Percentiles rank a stretch among this genome's conserved stretches.
These are phyloP conservation scores for Polyodon spathula DNA, from an alignment of 2,113 vertebrate species.

Conservation along the genomic window DNA sequence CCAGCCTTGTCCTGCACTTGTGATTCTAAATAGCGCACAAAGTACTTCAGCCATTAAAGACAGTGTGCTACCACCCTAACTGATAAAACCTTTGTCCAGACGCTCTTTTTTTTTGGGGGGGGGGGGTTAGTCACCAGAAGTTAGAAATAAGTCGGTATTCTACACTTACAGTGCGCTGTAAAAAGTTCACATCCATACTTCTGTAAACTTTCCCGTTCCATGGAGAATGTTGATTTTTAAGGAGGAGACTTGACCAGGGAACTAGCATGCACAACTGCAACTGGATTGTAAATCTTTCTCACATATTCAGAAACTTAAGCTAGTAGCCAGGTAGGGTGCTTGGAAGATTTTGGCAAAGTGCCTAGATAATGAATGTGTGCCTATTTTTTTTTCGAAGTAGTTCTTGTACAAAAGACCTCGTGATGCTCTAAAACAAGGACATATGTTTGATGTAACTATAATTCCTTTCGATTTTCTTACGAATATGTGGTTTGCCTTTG, in stretches of 20 bases:
- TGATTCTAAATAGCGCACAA: conserved; percentile 11
- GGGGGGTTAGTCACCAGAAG: conserved; percentile 9
- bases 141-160: conserved; percentile 16
- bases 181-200: conserved; percentile 25
- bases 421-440: conserved; percentile 18
- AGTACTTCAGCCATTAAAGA: conserved; percentile 6
- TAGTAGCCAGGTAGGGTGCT: conserved; percentile 72
- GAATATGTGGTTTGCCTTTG: background rate
- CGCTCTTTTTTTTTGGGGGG: conserved; percentile 6
- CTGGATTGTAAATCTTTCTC: conserved; percentile 48
- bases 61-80: conserved; percentile 9
- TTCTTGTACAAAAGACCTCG: conserved; percentile 38
- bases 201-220: conserved; percentile 39
- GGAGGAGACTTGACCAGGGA: conserved; percentile 50
- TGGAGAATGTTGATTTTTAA: conserved; percentile 39
- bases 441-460: no score
- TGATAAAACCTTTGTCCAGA: conserved; percentile 14
- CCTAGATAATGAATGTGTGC: conserved; percentile 62
- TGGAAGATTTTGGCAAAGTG: conserved; percentile 67
- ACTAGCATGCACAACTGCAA: conserved; percentile 54
- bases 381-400: conserved; percentile 45
- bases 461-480: background rate
- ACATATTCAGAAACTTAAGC: conserved; percentile 61
- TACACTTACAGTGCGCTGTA: conserved; percentile 26
- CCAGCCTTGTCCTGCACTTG: conserved; percentile 6